These are phyloP conservation scores for Cyanoramphus novaezelandiae DNA, from an alignment of 2,113 vertebrate genomes.

Conservation along the genomic window DNA sequence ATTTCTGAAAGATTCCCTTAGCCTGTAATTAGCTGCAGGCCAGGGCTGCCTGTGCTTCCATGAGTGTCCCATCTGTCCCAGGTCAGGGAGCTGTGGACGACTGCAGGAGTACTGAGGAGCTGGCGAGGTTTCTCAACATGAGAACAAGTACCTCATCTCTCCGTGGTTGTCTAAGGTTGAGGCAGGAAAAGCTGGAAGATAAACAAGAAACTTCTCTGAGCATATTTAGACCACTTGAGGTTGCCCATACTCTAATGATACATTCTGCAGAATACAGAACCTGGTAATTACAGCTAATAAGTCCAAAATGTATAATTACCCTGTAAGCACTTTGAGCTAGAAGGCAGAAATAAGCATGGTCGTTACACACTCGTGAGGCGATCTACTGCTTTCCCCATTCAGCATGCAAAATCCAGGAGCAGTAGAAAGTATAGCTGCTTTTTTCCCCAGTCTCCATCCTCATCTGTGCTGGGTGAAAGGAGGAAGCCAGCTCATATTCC, in stretches of 20 bases:
- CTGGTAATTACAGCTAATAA: slow-evolving; percentile 51
- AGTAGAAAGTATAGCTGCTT: neutral
- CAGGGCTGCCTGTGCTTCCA: neutral
- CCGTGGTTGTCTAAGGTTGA: accelerated
- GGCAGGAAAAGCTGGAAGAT: neutral
- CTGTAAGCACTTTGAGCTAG: neutral
- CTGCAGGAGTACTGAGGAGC: neutral
- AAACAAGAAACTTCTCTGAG: neutral
- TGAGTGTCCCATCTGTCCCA: neutral
- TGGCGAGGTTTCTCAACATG: neutral
- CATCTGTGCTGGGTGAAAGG: accelerated
- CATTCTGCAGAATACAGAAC: neutral
- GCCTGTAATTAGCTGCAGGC: neutral
- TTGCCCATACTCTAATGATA: neutral
- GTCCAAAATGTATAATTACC: slow-evolving; percentile 37
- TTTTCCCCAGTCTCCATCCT: neutral
- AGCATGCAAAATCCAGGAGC: neutral
- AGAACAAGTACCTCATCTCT: neutral
- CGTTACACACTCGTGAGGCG: neutral
- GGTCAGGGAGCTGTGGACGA: neutral
- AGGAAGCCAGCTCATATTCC: neutral
- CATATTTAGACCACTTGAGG: neutral
- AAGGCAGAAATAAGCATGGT: neutral
- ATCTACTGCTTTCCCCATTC: neutral
- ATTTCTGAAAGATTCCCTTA: neutral